Base-by-base conservation (phyloP, 2,113 vertebrate genomes). In the Mus pahari region DNA sequence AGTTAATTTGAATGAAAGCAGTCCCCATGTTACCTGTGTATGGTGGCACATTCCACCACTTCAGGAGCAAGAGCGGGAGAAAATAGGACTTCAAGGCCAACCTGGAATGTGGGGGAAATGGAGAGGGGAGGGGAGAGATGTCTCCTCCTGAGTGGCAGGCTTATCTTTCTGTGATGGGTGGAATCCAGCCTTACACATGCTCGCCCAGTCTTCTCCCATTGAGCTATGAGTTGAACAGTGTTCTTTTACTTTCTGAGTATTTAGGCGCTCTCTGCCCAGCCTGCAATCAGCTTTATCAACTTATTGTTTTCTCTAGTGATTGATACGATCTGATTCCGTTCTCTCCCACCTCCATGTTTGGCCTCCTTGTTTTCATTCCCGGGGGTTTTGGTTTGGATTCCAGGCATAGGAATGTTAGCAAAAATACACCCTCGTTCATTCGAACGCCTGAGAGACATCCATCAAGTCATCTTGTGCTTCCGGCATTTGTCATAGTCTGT, bases 1-100 rank as follows among this genome's bases (percentile, higher is more conserved):
- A 92, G 70, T 53, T 11, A 70, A 62, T 89, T 28, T 39, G 22
- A 70, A 31, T 75, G 82, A 81, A 92, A 74, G 66, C 89, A 28
- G 42, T 77, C 33, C 78, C 36, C 1, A 58, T 73, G 33, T 87
- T 53, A 48, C 45, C 84, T 53, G 22, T 28, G 16, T 24, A 1
- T 33, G 36, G 9, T 88, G 31, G 70, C 36, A 42, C 53, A 42
- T 60, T 26, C 53, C 53, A 89, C 14, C 36, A 17, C 68, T 73
- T n/a, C 5, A 1, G 53, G 68, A 68, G 66, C 66, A 36, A 31
- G 66, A 58, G 1, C 16, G 16, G 7, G 36, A 58, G n/a, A 39
- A 14, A 19, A 22, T 39, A 31, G 7, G 86, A 71, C 22, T 71
- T 71, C 22, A 39, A 48, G 9, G 48, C 31, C 45, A n/a, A 13